Evolutionary conservation across 2,113 vertebrate species (phyloP).

Genomic region (Laticauda laticaudata): DNA sequence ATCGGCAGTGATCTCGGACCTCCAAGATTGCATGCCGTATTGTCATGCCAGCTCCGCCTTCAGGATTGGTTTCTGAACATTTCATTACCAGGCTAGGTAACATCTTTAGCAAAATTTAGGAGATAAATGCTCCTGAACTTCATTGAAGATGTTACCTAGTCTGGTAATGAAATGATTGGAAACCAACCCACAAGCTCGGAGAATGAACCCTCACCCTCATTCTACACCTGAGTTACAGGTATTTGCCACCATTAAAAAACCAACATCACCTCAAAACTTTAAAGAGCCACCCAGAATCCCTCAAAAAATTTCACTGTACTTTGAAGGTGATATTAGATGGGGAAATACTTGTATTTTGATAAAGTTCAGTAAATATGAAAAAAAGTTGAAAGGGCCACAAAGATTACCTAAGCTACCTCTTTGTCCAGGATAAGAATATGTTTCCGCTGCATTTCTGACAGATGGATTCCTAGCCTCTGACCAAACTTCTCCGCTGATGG

Average conservation of each 20-base stretch:
- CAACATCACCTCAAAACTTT: not conserved
- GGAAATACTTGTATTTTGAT: not conserved
- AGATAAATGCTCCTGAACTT: not conserved
- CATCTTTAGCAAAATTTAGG: not conserved
- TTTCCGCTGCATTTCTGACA: not conserved
- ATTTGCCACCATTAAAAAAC: not conserved
- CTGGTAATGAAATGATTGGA: too few relatives aligned
- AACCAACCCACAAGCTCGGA: not conserved
- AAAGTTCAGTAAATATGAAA: not conserved
- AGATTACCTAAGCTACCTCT: not conserved
- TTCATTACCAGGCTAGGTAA: not conserved
- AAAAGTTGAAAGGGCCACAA: not conserved
- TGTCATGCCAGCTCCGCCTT: too few relatives aligned
- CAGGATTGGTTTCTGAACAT: not conserved
- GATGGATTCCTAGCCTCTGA: not conserved
- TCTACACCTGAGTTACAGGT: not conserved
- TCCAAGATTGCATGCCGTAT: too few relatives aligned
- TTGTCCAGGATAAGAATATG: not conserved
- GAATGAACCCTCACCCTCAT: not conserved
- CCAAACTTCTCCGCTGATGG: not conserved
- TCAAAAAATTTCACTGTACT: not conserved
- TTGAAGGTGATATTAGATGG: not conserved
- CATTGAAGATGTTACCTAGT: not conserved
- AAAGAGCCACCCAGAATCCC: not conserved
- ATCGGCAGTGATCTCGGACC: too few relatives aligned